Base-by-base conservation (phyloP, 2,113 vertebrate genomes). In the Gymnocephalus cernua region DNA sequence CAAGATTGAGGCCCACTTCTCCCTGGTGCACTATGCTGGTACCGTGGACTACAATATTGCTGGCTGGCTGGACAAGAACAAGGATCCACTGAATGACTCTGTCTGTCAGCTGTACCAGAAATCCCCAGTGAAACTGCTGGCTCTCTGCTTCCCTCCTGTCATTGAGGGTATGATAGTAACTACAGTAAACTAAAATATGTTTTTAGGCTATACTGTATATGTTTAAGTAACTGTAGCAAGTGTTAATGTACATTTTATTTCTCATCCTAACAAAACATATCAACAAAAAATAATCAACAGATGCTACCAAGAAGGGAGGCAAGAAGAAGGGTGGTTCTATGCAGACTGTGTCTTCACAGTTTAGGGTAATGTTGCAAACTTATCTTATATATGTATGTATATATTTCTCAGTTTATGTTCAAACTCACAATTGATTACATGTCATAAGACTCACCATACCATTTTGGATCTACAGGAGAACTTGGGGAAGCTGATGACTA, bases 41-140 rank as follows among this genome's bases (percentile, higher is more conserved):
- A n/a, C n/a, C n/a, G n/a, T n/a, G n/a, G n/a, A n/a, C n/a, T n/a
- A 97, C 90, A 97, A 97, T 75, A 80, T 93, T 50, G 0, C 0
- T 80, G 94, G 94, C 71, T 93, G 90, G 91, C 85, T 93, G 79
- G 91, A 92, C 72, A 92, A 91, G 86, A 92, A 92, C 88, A 92
- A 91, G 91, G 91, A 92, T 23, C 91, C 91, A 62, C 89, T 94
- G 86, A 94, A 94, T 18, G 93, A 94, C 7, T 90, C 93, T 51
- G 93, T 93, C 35, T 11, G 0, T 94, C 82, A 88, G 75, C 85
- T 93, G 59, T 94, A 93, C 82, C 89, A 91, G 81, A 94, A 94
- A 67, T 91, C 92, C 18, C 32, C 92, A 48, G 80, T 93, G 8
- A 94, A 94, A 86, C 86, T 94, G 47, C 58, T 94, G 80, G 4